A percentile compares a stretch with the other conserved stretches of the same genome.
These are phyloP conservation scores for Margaritifera margaritifera DNA, from an alignment of 2,888 invertebrate species.

Conservation along the genomic window DNA sequence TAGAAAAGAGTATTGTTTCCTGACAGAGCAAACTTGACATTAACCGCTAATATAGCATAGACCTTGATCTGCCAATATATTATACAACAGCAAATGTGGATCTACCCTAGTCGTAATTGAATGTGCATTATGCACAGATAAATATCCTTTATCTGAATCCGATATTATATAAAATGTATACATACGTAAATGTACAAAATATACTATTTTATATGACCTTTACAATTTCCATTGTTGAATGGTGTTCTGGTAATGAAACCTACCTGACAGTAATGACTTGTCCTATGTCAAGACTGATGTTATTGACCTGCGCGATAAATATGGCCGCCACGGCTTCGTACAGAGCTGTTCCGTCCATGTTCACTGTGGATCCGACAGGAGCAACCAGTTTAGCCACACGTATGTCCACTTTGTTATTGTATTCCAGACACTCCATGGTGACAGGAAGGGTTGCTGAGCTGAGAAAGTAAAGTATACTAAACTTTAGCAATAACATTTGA, in stretches of 20 bases:
- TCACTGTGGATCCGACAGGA: conserved; percentile 87
- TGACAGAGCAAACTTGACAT: no score
- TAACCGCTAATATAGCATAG: no score
- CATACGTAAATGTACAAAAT: not conserved
- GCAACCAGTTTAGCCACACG: conserved; percentile 90
- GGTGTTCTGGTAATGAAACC: conserved; percentile 62
- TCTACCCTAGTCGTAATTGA: no score
- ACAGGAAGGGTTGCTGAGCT: conserved; percentile 92
- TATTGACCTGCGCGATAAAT: conserved; percentile 91
- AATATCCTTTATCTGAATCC: no score
- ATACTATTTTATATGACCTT: not conserved
- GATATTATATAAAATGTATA: not conserved
- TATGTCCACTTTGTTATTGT: conserved; percentile 85
- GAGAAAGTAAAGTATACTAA: conserved; percentile 45
- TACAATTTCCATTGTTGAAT: not conserved
- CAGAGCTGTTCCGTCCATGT: conserved; percentile 75
- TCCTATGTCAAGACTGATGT: conserved; percentile 84
- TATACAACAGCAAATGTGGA: no score
- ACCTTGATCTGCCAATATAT: no score
- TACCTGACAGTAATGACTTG: conserved; percentile 91
- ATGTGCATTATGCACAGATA: no score
- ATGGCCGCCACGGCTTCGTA: conserved; percentile 91
- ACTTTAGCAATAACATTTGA: no score
- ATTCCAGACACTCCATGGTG: conserved; percentile 89
- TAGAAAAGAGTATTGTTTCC: no score